phyloP scores from a whole-genome alignment of 2,113 vertebrate genomes.

The Epinephelus lanceolatus region DNA sequence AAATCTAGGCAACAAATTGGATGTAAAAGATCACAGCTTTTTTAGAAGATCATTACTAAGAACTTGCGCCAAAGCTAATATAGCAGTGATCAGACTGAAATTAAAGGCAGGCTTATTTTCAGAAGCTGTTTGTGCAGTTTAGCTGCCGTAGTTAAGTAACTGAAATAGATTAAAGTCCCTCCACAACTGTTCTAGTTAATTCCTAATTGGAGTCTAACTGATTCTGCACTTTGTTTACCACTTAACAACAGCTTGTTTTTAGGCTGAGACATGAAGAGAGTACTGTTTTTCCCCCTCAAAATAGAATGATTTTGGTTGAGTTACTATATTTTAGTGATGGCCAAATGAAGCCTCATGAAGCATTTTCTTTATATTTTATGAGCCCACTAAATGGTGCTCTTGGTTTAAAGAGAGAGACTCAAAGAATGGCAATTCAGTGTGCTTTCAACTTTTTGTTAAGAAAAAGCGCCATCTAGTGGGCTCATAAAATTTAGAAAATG shows the following conservation, averaged over 20 bases:
- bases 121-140: neutral
- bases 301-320: neutral
- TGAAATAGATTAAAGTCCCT: neutral
- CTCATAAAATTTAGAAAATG: too few species aligned
- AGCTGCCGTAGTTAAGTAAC: neutral
- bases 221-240: neutral
- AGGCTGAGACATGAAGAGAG: neutral
- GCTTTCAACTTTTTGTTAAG: too few species aligned
- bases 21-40: neutral
- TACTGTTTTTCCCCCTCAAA: too few species aligned
- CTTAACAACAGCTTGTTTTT: neutral
- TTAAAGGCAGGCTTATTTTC: neutral
- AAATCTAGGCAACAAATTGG: neutral
- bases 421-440: too few species aligned
- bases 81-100: neutral
- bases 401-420: too few species aligned
- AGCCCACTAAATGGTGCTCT: too few species aligned
- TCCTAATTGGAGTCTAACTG: neutral
- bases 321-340: neutral
- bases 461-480: too few species aligned
- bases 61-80: slow-evolving; percentile 4
- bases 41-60: neutral
- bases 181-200: neutral
- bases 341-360: too few species aligned
- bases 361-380: too few species aligned